phyloP scores from a whole-genome alignment of 2,888 invertebrate genomes.

The Pollenia labialis region DNA sequence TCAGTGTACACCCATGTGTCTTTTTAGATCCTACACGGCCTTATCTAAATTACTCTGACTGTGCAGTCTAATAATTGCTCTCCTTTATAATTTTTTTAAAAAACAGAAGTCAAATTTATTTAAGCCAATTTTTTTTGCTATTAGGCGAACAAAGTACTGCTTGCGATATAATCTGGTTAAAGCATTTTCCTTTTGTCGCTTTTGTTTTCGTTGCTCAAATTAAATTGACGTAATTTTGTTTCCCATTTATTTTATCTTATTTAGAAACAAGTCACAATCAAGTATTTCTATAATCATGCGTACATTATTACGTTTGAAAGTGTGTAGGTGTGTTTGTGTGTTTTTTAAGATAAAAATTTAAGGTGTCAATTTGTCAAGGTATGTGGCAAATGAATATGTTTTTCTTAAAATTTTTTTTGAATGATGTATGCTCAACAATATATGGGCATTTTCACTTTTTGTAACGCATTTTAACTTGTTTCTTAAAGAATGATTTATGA shows the following conservation, averaged over 20 bases:
- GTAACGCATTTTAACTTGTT: too few relatives aligned
- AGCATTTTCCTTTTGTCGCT: background rate
- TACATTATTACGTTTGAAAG: background rate
- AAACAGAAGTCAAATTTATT: slow-evolving; percentile 7
- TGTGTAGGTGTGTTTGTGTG: too few relatives aligned
- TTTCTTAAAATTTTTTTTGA: too few relatives aligned
- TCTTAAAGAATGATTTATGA: too few relatives aligned
- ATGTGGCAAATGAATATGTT: too few relatives aligned
- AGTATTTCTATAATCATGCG: background rate
- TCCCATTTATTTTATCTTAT: slow-evolving; percentile 10
- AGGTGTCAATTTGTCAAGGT: too few relatives aligned
- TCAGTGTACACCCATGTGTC: background rate
- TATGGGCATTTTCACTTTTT: too few relatives aligned
- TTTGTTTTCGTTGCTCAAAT: background rate
- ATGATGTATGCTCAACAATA: too few relatives aligned
- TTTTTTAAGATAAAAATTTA: too few relatives aligned
- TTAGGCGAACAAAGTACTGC: background rate
- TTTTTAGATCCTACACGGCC: background rate
- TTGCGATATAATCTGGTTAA: slow-evolving; percentile 14
- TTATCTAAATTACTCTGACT: background rate
- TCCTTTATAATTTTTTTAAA: background rate
- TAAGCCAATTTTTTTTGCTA: background rate
- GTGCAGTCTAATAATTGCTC: background rate
- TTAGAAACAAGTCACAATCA: slow-evolving; percentile 1
- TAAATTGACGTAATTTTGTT: slow-evolving; percentile 26